These are phyloP conservation scores for Styela clava DNA, from an alignment of 23 tunicate species.

Conservation along the genomic window DNA sequence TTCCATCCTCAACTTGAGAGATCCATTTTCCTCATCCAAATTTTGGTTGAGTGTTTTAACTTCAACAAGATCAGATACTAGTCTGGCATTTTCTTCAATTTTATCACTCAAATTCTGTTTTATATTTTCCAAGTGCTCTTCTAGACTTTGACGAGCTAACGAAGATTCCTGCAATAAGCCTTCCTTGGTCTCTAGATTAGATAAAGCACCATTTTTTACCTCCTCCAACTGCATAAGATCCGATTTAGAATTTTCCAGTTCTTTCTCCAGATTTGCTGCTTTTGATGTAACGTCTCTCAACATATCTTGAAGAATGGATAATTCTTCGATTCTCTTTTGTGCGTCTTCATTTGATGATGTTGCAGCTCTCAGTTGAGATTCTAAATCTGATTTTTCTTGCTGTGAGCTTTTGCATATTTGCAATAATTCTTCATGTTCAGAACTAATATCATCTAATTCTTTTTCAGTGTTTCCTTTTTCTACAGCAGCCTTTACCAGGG, in stretches of 20 bases:
- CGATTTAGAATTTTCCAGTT: not conserved
- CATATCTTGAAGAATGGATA: not conserved
- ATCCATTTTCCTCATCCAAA: not conserved
- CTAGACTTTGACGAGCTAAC: not conserved
- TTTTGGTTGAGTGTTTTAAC: not conserved
- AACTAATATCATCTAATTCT: not conserved
- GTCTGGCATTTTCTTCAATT: not conserved
- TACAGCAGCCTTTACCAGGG: not conserved
- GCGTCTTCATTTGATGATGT: not conserved
- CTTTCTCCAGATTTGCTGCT: not conserved
- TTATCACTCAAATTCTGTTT: not conserved
- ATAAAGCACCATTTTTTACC: not conserved
- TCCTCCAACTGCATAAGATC: not conserved
- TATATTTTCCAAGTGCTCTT: not conserved
- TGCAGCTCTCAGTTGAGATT: not conserved
- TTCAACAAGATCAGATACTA: not conserved
- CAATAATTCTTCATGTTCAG: not conserved
- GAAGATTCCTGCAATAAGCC: not conserved
- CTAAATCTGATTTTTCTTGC: not conserved
- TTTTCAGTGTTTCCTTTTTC: not conserved
- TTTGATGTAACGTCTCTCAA: not conserved
- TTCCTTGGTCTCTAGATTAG: not conserved
- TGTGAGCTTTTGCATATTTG: not conserved
- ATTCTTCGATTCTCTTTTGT: not conserved
- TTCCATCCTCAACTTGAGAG: not conserved